A percentile compares a stretch with the other conserved stretches of the same genome.
Conservation (phyloP, 2,888 invertebrate species). For the Calephelis perditalis region DNA sequence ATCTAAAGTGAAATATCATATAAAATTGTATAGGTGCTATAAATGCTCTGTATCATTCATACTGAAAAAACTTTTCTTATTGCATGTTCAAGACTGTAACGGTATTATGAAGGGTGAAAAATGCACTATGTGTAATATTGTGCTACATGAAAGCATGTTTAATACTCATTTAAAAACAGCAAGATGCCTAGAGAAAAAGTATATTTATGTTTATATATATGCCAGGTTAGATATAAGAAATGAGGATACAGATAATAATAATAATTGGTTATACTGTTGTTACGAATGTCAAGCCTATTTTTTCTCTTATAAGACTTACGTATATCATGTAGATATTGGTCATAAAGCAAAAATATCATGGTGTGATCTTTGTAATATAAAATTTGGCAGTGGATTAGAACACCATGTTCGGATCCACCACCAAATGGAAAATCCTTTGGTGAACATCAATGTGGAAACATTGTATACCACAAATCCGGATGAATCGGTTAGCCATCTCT, state of each 20-base stretch:
- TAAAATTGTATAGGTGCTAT: neutral
- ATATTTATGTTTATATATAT: constrained; percentile 7
- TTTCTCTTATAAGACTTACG: constrained; percentile 17
- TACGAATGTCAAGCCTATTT: constrained; percentile 25
- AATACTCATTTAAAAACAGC: neutral
- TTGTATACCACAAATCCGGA: neutral
- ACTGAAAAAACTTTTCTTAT: neutral
- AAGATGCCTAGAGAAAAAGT: constrained; percentile 8
- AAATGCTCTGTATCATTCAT: neutral
- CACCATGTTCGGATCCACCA: constrained; percentile 27
- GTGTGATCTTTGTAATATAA: constrained; percentile 26
- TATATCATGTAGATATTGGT: constrained; percentile 1
- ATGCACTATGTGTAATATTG: neutral
- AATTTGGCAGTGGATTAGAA: constrained; percentile 19
- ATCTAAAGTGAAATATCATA: neutral
- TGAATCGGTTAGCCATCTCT: neutral
- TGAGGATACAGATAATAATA: constrained; percentile 8
- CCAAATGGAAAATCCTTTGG: constrained; percentile 1
- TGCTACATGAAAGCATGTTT: neutral
- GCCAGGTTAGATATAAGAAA: constrained; percentile 13
- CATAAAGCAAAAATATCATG: neutral
- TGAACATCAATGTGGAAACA: constrained; percentile 10
- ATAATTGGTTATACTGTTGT: constrained; percentile 27
- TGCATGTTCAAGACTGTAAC: neutral
- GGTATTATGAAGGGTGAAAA: neutral